Evolutionary conservation across 2,113 vertebrate species (phyloP), one percentile per base, ranked within the genome.

Genomic region (Mionectes macconnelli): DNA sequence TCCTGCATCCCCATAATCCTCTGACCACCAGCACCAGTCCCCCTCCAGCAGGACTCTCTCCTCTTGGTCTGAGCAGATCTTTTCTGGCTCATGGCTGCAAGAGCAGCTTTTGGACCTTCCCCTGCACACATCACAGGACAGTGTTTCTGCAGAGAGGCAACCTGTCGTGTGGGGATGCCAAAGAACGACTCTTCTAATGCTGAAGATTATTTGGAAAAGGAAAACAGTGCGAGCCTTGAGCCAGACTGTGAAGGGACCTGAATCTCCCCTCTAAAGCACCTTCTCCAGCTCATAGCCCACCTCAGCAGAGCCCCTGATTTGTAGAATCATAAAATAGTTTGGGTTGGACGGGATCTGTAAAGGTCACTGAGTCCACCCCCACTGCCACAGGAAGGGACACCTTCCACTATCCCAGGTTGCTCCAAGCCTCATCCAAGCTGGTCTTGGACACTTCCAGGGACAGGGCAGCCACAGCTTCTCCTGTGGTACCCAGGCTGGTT

Each of bases 1-100:
- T 57, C 14, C 27, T 12, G 19, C 0, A 19, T 2, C 1, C 25
- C 27, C 11, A 0, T 0, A 0, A 7, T 8, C 10, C 2, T 9
- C 4, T 5, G 55, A 27, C 7, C 50, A 16, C 28, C 60, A 72
- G 50, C 68, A 44, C 49, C 33, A 0, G 5, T 31, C 3, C 25
- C 72, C 70, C 62, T 50, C 17, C 75, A 19, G 57, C 3, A 3
- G 2, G 27, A 44, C 64, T 83, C 80, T n/a, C 47, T 39, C 40
- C 69, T 27, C 80, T 25, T 1, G 7, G 7, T 5, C 52, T 2
- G 6, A 49, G 42, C 0, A 2, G 42, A 17, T 9, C 73, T n/a
- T 9, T 67, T 6, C 68, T 22, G 22, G 55, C 6, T 0, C 10
- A 0, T 4, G 24, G 72, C 77, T 72, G 77, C 73, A 37, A 4